phyloP scores from a whole-genome alignment of 2,888 invertebrate species.

The Ligdia adustata region DNA sequence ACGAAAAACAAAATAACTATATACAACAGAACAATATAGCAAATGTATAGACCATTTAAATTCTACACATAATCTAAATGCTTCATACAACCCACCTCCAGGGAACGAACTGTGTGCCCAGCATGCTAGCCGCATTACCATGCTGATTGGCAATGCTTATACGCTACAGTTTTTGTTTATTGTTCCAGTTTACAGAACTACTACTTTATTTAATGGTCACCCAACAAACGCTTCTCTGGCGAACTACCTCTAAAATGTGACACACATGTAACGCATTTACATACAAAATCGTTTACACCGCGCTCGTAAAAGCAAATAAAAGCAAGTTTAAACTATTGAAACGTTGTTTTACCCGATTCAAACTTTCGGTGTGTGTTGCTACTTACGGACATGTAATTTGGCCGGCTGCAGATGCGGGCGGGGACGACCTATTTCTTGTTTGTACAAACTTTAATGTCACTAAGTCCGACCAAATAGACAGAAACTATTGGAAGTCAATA shows the following conservation, averaged over 20 bases:
- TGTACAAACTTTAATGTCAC: slow-evolving; percentile 61
- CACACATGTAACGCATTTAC: slow-evolving; percentile 20
- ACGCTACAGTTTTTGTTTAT: too few relatives aligned
- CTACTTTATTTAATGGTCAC: not conserved
- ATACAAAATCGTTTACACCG: slow-evolving; percentile 22
- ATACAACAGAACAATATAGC: too few relatives aligned
- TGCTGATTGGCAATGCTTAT: too few relatives aligned
- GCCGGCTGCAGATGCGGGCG: slow-evolving; percentile 62
- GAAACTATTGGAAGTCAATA: slow-evolving; percentile 58
- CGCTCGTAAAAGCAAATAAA: slow-evolving; percentile 22
- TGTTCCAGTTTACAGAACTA: too few relatives aligned
- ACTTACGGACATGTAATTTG: slow-evolving; percentile 59
- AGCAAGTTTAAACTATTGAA: slow-evolving; percentile 28
- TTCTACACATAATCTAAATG: too few relatives aligned
- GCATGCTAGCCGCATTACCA: too few relatives aligned
- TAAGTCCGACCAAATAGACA: slow-evolving; percentile 58
- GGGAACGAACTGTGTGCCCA: too few relatives aligned
- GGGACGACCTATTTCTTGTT: slow-evolving; percentile 60
- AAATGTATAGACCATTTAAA: too few relatives aligned
- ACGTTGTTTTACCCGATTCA: slow-evolving; percentile 28
- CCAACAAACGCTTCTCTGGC: not conserved
- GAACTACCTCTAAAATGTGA: slow-evolving; percentile 11
- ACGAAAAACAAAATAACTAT: too few relatives aligned
- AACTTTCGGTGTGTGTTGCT: slow-evolving; percentile 47
- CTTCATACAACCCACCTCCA: too few relatives aligned